Evolutionary conservation across 30 jellyfish, hydroid and myxozoan genomes (phyloP), one percentile per base, ranked within the genome.

Genomic region (Phacellophora camtschatica): DNA sequence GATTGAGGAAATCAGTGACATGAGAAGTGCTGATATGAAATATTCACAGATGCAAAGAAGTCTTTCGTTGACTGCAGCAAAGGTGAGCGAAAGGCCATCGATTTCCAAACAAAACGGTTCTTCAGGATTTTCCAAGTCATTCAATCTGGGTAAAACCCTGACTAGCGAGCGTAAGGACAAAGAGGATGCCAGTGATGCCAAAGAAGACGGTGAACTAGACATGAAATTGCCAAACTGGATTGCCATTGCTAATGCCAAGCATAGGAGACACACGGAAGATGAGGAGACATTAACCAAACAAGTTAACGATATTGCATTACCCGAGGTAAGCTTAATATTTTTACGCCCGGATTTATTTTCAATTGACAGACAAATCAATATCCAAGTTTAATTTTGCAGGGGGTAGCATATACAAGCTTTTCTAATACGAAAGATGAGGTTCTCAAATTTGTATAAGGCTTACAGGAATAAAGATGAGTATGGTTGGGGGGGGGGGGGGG

Each of bases 211-310:
- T 33, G 43, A 55, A 18, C n/a, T n/a, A n/a, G n/a, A n/a, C n/a
- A n/a, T n/a, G n/a, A 63, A 85, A 23, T 66, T 53, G 20, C 96
- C 96, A 25, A 86, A 85, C 18, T 85, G 96, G 96, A 33, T 85
- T 9, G 82, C 76, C 22, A 85, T 85, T 20, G 96, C 96, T 0
- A 85, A 73, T 30, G 84, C 55, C 22, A 85, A 85, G 74, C 96
- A 80, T 37, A 71, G 30, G 46, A 51, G 82, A 13, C 35, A 65
- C 37, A 28, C 84, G 15, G 75, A 45, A 8, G 91, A 80, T 33
- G 91, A 72, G 1, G 86, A 50, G 31, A 28, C 37, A 8, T 48
- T 23, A 28, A 46, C 2, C 9, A 28, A 46, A 46, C 10, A 8
- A 46, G 20, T 1, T 5, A 46, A 7, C 20, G n/a, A 23, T 46